These are phyloP conservation scores for Idris sp. DNA, from an alignment of 1,140 invertebrate species.

Conservation along the genomic window DNA sequence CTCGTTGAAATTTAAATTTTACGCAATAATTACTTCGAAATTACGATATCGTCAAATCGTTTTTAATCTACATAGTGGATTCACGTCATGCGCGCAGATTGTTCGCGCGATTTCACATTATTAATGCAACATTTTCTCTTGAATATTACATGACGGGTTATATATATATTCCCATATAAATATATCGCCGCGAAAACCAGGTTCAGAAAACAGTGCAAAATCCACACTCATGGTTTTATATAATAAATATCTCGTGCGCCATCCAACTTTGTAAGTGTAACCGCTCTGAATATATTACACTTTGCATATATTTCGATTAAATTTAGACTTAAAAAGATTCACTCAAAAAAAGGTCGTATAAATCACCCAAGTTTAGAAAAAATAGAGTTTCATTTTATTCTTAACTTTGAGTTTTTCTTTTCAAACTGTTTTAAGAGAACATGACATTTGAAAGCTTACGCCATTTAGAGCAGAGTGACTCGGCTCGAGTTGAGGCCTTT, in stretches of 20 bases:
- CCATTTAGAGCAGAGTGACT: constrained; percentile 35
- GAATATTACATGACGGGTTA: constrained; percentile 42
- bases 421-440: no score
- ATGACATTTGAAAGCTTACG: neutral
- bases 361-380: no score
- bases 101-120: constrained; percentile 41
- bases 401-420: no score
- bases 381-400: no score
- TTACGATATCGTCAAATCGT: no score
- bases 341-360: no score
- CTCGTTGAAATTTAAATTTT: no score
- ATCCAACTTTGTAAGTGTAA: constrained; percentile 11
- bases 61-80: no score
- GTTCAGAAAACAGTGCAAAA: constrained; percentile 25
- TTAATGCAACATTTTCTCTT: constrained; percentile 44
- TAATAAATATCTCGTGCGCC: constrained; percentile 16
- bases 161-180: constrained; percentile 42
- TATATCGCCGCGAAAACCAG: neutral
- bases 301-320: no score
- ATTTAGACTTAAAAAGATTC: no score
- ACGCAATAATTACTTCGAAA: no score
- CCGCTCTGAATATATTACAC: no score
- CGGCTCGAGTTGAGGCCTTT: constrained; percentile 50
- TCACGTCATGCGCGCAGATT: constrained; percentile 18
- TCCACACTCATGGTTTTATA: constrained; percentile 6